A percentile compares a stretch with the other conserved stretches of the same genome.
Evolutionary conservation across 2,113 vertebrate genomes (phyloP).

Genomic region (Phyllostomus hastatus): DNA sequence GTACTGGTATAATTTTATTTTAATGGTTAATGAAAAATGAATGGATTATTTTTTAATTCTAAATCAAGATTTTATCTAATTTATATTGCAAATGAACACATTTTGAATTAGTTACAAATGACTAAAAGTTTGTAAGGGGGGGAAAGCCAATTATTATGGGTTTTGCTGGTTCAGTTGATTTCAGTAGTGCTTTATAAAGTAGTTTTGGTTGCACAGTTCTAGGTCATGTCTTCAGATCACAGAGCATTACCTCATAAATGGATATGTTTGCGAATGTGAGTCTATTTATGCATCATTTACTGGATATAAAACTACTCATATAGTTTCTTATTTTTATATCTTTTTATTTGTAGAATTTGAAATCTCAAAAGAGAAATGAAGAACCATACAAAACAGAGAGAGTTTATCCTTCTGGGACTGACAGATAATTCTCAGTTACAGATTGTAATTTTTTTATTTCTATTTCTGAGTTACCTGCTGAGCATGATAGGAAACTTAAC

Average conservation of each 20-base stretch:
- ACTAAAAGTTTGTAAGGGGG: not conserved
- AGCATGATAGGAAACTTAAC: conserved; percentile 35
- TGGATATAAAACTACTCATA: not conserved
- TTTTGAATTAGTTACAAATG: not conserved
- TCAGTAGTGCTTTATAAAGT: not conserved
- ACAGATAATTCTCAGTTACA: conserved; percentile 38
- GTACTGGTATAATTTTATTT: not conserved
- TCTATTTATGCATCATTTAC: not conserved
- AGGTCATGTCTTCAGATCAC: not conserved
- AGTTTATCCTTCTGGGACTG: conserved; percentile 52
- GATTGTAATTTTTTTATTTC: conserved; percentile 6
- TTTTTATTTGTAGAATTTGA: conserved; percentile 37
- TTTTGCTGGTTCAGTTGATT: not conserved
- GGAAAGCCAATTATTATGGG: not conserved
- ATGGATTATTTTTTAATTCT: not conserved
- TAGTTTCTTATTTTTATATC: not conserved
- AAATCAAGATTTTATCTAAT: not conserved
- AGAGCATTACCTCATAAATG: not conserved
- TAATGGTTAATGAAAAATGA: not conserved
- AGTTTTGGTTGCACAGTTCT: not conserved
- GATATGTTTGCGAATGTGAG: not conserved
- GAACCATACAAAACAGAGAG: conserved; percentile 34
- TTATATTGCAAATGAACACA: not conserved
- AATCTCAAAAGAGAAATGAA: conserved; percentile 35
- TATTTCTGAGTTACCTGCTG: conserved; percentile 34